Conservation (phyloP, 2,797 vertebrate species). For the Salarias fasciatus region DNA sequence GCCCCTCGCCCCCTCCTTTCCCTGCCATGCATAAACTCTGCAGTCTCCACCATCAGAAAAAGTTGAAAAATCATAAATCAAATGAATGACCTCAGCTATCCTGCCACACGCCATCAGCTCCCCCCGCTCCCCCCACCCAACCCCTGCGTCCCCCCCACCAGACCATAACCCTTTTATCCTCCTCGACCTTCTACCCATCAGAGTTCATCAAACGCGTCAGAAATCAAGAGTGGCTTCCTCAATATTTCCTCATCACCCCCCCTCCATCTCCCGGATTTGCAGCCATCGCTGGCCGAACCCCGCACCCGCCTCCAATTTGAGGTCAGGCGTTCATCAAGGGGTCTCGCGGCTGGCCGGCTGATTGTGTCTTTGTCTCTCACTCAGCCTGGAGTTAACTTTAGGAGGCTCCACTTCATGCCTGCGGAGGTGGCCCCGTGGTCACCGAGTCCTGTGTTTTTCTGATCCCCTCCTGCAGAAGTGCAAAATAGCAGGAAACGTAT, state of each 20-base stretch:
- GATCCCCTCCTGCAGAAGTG: constrained; percentile 71
- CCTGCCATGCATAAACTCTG: constrained; percentile 44
- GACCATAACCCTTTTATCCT: constrained; percentile 66
- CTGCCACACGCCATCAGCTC: constrained; percentile 69
- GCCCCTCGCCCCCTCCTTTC: constrained; percentile 20
- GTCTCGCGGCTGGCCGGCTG: constrained; percentile 48
- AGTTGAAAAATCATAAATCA: constrained; percentile 75
- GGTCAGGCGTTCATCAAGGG: constrained; percentile 57
- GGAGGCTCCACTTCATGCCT: constrained; percentile 47
- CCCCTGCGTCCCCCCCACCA: constrained; percentile 31
- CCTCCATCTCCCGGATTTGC: constrained; percentile 46
- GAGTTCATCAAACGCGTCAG: constrained; percentile 79
- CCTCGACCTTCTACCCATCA: constrained; percentile 72
- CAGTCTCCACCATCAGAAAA: constrained; percentile 54
- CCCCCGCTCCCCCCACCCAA: constrained; percentile 14
- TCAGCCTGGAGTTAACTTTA: constrained; percentile 51
- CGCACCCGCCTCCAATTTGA: constrained; percentile 41
- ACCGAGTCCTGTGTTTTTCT: constrained; percentile 71
- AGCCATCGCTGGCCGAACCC: constrained; percentile 39
- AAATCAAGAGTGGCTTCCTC: constrained; percentile 79
- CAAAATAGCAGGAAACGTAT: constrained; percentile 84
- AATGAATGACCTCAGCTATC: constrained; percentile 69
- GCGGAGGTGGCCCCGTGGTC: constrained; percentile 62
- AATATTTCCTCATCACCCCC: constrained; percentile 71
- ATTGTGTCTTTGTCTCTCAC: constrained; percentile 69